phyloP scores from a whole-genome alignment of 2,113 vertebrate species.

The Girardinichthys multiradiatus region DNA sequence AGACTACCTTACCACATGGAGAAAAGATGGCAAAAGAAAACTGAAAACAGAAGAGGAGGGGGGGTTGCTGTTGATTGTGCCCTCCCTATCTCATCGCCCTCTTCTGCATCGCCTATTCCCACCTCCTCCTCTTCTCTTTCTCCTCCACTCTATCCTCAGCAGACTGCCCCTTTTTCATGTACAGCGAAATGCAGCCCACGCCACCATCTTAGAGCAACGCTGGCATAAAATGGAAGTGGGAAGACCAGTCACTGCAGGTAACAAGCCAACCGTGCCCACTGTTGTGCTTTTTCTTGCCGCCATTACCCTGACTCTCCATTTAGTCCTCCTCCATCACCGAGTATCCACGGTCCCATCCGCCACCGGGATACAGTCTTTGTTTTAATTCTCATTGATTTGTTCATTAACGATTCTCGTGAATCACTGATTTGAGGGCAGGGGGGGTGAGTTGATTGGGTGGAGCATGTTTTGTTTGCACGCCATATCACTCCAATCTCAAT shows the following conservation, averaged over 20 bases:
- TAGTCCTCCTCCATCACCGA: conserved; percentile 9
- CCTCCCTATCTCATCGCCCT: conserved; percentile 69
- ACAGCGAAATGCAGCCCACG: conserved; percentile 71
- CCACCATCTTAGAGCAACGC: conserved; percentile 83
- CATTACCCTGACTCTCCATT: conserved; percentile 29
- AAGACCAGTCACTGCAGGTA: conserved; percentile 77
- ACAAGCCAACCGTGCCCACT: conserved; percentile 49
- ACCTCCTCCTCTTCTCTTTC: conserved; percentile 61
- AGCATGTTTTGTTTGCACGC: conserved; percentile 69
- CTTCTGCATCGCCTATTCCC: conserved; percentile 67
- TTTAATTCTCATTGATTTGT: conserved; percentile 76
- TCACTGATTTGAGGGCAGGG: conserved; percentile 66
- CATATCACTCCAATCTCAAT: conserved; percentile 77
- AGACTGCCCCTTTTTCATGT: conserved; percentile 78
- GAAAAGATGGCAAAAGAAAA: conserved; percentile 62
- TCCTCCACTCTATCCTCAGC: conserved; percentile 68
- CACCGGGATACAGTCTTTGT: conserved; percentile 27
- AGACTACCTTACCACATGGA: conserved; percentile 53
- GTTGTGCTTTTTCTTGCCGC: conserved; percentile 20
- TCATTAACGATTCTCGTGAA: conserved; percentile 74
- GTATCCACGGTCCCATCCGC: conserved; percentile 8
- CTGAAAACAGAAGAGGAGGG: conserved; percentile 73
- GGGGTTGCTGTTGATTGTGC: conserved; percentile 76
- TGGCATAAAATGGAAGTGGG: conserved; percentile 82
- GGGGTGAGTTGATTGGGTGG: conserved; percentile 65